Percentiles rank a stretch among this genome's conserved stretches.
These are phyloP conservation scores for Anarhynchus alexandrinus DNA, from an alignment of 2,113 vertebrate species.

Conservation along the genomic window DNA sequence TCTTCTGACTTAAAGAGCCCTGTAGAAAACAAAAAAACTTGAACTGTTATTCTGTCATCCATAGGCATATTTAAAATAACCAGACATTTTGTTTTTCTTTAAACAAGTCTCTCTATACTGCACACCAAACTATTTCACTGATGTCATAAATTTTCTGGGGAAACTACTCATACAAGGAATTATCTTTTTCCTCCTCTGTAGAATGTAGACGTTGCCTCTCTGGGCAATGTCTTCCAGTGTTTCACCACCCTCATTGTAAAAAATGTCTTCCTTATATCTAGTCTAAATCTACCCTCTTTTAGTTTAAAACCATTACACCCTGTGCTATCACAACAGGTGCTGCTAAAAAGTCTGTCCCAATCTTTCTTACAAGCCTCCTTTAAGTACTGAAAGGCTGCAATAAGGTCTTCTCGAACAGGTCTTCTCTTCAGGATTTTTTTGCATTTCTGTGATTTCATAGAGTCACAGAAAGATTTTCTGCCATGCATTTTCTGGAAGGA, in stretches of 20 bases:
- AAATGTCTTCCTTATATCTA: too few relatives aligned
- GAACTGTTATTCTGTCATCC: neutral
- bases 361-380: too few relatives aligned
- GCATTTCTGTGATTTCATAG: neutral
- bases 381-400: too few relatives aligned
- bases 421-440: neutral
- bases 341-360: too few relatives aligned
- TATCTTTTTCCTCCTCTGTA: neutral
- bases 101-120: neutral
- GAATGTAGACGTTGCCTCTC: neutral
- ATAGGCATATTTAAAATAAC: neutral
- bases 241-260: too few relatives aligned
- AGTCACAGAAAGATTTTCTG: neutral
- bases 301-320: too few relatives aligned
- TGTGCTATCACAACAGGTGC: too few relatives aligned
- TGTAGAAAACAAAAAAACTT: neutral
- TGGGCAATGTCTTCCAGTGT: too few relatives aligned
- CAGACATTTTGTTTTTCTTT: neutral
- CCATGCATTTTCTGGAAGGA: neutral
- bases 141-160: neutral
- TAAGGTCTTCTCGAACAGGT: too few relatives aligned
- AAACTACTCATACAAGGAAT: neutral
- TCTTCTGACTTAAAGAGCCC: neutral
- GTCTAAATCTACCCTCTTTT: too few relatives aligned
- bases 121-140: neutral